Conservation (phyloP, 1,140 invertebrate genomes). For the Plectus sambesii region DNA sequence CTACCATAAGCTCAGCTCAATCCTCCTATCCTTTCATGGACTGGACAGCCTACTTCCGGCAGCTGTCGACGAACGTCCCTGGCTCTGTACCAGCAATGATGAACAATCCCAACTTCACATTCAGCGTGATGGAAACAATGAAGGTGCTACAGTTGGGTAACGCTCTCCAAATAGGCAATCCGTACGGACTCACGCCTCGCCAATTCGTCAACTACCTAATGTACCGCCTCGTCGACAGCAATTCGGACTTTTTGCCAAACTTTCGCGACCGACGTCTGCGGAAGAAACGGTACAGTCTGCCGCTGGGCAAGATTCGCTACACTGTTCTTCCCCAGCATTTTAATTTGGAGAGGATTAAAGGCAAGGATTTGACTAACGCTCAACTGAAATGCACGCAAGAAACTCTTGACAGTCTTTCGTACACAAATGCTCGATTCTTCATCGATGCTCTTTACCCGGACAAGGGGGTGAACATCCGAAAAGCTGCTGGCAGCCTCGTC, state of each 20-base stretch:
- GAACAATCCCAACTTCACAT: neutral
- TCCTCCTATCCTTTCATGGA: conserved; percentile 2
- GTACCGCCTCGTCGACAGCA: conserved; percentile 22
- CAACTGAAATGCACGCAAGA: conserved; percentile 17
- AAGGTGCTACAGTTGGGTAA: conserved; percentile 9
- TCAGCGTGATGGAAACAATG: conserved; percentile 17
- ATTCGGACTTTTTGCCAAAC: conserved; percentile 24
- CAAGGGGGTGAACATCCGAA: conserved; percentile 10
- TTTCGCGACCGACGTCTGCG: conserved; percentile 1
- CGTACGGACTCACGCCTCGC: conserved; percentile 16
- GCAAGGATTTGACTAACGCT: conserved; percentile 5
- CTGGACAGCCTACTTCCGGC: conserved; percentile 7
- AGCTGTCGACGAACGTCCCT: conserved; percentile 9
- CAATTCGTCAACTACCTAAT: conserved; percentile 32
- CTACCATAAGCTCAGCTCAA: conserved; percentile 12
- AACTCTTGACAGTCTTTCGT: conserved; percentile 19
- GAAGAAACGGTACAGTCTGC: neutral
- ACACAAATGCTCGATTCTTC: conserved; percentile 31
- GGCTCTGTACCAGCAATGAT: conserved; percentile 5
- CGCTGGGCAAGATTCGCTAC: no score
- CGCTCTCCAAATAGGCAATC: conserved; percentile 6
- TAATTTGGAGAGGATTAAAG: conserved; percentile 10
- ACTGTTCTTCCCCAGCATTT: conserved; percentile 13
- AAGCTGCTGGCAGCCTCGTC: conserved; percentile 21
- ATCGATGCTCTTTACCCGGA: conserved; percentile 24